Evolutionary conservation across 2,797 vertebrate genomes (phyloP), one percentile per base, ranked within the genome.

Genomic region (Acanthurus leucopareius): DNA sequence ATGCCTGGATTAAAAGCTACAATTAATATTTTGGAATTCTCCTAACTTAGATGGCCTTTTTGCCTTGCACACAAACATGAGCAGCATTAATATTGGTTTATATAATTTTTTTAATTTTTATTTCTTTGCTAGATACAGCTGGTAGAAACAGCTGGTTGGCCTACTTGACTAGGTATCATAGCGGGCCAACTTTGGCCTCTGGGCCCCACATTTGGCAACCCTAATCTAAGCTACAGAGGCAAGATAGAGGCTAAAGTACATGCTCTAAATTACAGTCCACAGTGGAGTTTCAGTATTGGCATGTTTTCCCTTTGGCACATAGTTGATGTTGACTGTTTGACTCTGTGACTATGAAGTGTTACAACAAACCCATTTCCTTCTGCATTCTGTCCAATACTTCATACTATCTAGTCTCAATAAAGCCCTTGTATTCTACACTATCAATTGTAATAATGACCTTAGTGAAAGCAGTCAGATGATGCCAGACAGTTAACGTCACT

Each of bases 391-490:
- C 35, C 42, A 71, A 19, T 61, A 56, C 2, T 2, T 54, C 22
- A 16, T 38, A 48, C 2, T 44, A 3, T 57, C 16, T 38, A n/a
- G 15, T 66, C 35, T 66, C 42, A 54, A 44, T 32, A 67, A 79
- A 58, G 17, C 7, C 9, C 11, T 62, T 40, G 28, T 70, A 58
- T 59, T 69, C 17, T 69, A n/a, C 10, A 42, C 57, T 54, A 73
- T 83, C 19, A 57, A 16, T 75, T 62, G 20, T 69, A 35, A 74
- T 53, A 25, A 64, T 68, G n/a, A 16, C 16, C 2, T 35, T 16
- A 47, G 64, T 57, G 63, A 64, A 28, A 60, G 65, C n/a, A 79
- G 73, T 82, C 73, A 74, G 52, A 76, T 79, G 68, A 82, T 1
- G 2, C 22, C 52, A 68, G 66, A 80, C 76, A 45, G 56, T 54